Evolutionary conservation across 2,113 vertebrate genomes (phyloP), one percentile per base, ranked within the genome.

Genomic region (Fregetta grallaria): DNA sequence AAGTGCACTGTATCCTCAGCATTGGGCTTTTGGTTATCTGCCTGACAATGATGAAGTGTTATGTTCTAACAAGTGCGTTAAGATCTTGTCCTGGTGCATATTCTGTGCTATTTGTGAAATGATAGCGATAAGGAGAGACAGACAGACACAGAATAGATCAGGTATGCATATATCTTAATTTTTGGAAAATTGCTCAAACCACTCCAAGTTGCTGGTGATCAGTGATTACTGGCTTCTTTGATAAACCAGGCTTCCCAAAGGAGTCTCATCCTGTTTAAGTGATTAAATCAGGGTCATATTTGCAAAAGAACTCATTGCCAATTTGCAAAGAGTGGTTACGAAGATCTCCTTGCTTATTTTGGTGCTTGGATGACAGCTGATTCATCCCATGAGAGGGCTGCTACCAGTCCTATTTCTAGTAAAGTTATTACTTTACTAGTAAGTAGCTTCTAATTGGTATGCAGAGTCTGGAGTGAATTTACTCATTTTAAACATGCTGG

Each of bases 91-190:
- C 92, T 84, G 72, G 92, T 86, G 56, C 87, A 84, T 94, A 96
- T 94, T 95, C 95, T 90, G 38, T 82, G 82, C 83, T 88, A 38
- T 92, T 98, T 95, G 82, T 96, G 95, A 97, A 97, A 92, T 91
- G 61, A 67, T 74, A 91, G 75, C 88, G 94, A 93, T 96, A 95
- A 97, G 92, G 96, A 85, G 47, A 92, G 61, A 91, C 86, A 88
- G 59, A 85, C 25, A 89, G 65, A 82, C 25, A 52, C 4, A 15
- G 29, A 87, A 61, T 23, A 27, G 72, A 85, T 91, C 49, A 75
- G 52, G 20, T 62, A 45, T 59, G 34, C 18, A 50, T 44, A 12
- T 27, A 61, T 63, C 56, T 70, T 58, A 40, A 68, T 80, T 92
- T 77, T 67, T 42, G 19, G 40, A 30, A 71, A 90, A 85, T 56